These are phyloP conservation scores for Campylorhamphus procurvoides DNA, from an alignment of 2,113 vertebrate species.

Conservation along the genomic window DNA sequence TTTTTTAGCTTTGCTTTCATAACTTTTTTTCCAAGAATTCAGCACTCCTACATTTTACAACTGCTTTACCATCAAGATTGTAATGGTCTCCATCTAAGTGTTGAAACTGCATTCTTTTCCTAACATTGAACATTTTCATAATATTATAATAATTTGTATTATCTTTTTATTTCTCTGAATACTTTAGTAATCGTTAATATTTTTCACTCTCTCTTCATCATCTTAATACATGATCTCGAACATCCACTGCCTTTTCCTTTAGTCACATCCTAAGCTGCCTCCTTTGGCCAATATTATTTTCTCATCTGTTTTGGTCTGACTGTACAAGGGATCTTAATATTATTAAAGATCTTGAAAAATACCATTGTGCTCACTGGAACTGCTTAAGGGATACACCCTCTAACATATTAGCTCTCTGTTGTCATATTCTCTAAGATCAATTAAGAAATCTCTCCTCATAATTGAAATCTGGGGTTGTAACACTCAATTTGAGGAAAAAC, in stretches of 20 bases:
- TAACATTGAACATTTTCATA: not conserved
- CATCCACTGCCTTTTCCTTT: not conserved
- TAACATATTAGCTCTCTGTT: not conserved
- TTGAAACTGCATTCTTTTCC: not conserved
- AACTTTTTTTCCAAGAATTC: not conserved
- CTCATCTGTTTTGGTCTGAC: not conserved
- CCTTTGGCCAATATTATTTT: not conserved
- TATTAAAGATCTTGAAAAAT: not conserved
- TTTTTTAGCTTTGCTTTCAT: not conserved
- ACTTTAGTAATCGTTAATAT: not conserved
- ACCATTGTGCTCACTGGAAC: not conserved
- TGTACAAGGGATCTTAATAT: not conserved
- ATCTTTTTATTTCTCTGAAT: not conserved
- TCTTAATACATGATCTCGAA: not conserved
- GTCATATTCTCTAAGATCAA: not conserved
- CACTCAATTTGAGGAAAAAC: not conserved
- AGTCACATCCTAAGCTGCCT: not conserved
- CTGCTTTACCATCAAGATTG: not conserved
- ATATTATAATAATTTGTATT: not conserved
- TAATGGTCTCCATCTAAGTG: not conserved
- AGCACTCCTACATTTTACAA: not conserved
- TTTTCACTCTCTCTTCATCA: not conserved
- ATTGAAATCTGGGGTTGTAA: not conserved
- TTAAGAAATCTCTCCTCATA: not conserved
- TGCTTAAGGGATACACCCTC: not conserved